Percentiles rank a stretch among this genome's conserved stretches.
Evolutionary conservation across 92 coral and sea anemone genomes (phyloP).

Genomic region (Actinernus sp.): DNA sequence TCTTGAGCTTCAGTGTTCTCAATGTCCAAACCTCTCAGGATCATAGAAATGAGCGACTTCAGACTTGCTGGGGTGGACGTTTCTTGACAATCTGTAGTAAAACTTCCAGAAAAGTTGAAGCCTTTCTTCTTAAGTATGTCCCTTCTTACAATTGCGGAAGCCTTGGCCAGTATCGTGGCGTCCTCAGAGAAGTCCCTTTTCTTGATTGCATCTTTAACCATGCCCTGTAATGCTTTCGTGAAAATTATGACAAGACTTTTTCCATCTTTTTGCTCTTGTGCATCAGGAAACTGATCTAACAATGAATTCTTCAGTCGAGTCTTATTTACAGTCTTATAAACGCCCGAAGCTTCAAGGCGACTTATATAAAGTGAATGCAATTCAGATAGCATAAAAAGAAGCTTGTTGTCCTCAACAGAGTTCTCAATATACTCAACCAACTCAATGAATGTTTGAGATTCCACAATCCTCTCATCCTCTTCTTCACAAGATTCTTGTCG

Average conservation of each 20-base stretch:
- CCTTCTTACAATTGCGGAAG: slow-evolving; percentile 66
- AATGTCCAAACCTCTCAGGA: slow-evolving; percentile 66
- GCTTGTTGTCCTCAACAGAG: slow-evolving; percentile 39
- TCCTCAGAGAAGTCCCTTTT: slow-evolving; percentile 67
- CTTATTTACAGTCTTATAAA: slow-evolving; percentile 1
- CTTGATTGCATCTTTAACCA: slow-evolving; percentile 53
- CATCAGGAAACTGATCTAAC: slow-evolving; percentile 58
- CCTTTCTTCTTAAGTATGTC: slow-evolving; percentile 62
- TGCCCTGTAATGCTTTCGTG: slow-evolving; percentile 49
- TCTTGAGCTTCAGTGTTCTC: slow-evolving; percentile 73
- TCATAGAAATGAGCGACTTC: slow-evolving; percentile 57
- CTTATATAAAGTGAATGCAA: slow-evolving; percentile 37
- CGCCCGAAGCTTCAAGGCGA: slow-evolving; percentile 8
- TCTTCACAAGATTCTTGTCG: slow-evolving; percentile 41
- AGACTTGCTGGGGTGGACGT: slow-evolving; percentile 61
- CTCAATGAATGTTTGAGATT: slow-evolving; percentile 70
- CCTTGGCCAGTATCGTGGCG: slow-evolving; percentile 64
- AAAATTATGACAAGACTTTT: slow-evolving; percentile 51
- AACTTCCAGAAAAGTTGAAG: slow-evolving; percentile 70
- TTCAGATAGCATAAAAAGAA: slow-evolving; percentile 40
- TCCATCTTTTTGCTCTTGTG: slow-evolving; percentile 64
- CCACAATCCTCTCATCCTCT: slow-evolving; percentile 49
- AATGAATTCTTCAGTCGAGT: slow-evolving; percentile 21
- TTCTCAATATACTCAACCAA: slow-evolving; percentile 46
- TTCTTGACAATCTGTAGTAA: slow-evolving; percentile 67